Evolutionary conservation across 1,140 invertebrate species (phyloP), one percentile per base, ranked within the genome.

Genomic region (Drosophila kikkawai): DNA sequence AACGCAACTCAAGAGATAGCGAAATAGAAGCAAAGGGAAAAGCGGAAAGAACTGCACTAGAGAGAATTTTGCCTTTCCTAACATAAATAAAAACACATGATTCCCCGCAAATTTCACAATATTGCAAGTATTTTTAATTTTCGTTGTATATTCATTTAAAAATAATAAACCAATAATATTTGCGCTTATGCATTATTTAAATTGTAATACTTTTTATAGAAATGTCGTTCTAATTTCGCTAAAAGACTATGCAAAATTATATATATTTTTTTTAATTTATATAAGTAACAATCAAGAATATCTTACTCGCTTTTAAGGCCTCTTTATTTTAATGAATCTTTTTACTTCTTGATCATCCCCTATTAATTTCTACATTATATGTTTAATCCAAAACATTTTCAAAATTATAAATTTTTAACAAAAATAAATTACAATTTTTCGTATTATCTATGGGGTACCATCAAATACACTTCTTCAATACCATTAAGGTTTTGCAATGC

Each of bases 81-180:
- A 39, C 19, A 32, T n/a, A 61, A 26, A 26, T 13, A 29, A 65
- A 37, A 55, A 22, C 17, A 22, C 34, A 53, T 19, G 17, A 55
- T 22, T 55, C 0, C 34, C 51, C 50, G 7, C n/a, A 55, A 44
- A 60, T 61, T 60, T 15, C 29, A 44, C 48, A 34, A 34, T 22
- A 22, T 65, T 4, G 17, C 1, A 4, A 44, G n/a, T 42, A 32
- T 41, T 58, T 64, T 11, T 4, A 1, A 29, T 37, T 37, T 37
- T 0, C 4, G 2, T 15, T 22, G 4, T 37, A 15, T 36, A 15
- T 53, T 53, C 7, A 13, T 15, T 9, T 22, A 15, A 15, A 15
- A 22, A 22, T 1, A 9, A 22, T 55, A 55, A 22, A 5, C 3
- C 8, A 8, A 34, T 32, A 17, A 22, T 53, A 11, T 6, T 4